Conservation (phyloP, 1,140 invertebrate species). For the Pygmarrhopalites habei region DNA sequence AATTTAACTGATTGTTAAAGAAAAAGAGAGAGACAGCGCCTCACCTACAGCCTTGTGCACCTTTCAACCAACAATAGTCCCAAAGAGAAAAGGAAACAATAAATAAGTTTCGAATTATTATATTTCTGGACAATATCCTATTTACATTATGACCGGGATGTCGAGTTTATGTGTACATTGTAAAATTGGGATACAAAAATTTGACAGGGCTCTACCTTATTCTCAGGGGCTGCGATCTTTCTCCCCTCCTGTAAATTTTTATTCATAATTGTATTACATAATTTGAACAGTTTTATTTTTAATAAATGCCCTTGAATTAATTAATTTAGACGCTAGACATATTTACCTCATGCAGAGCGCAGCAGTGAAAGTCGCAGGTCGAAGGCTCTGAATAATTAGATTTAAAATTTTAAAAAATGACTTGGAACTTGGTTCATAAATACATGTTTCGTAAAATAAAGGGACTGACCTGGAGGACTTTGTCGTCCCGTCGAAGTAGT, state of each 20-base stretch:
- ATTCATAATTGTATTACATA: neutral
- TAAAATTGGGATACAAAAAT: neutral
- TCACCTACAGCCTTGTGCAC: slow-evolving; percentile 85
- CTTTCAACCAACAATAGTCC: slow-evolving; percentile 6
- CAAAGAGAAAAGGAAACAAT: neutral
- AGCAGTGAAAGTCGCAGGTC: slow-evolving; percentile 91
- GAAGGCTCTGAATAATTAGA: slow-evolving; percentile 43
- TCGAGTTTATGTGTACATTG: neutral
- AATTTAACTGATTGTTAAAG: too few relatives aligned
- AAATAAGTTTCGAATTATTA: neutral
- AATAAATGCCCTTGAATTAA: neutral
- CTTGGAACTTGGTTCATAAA: too few relatives aligned
- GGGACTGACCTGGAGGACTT: too few relatives aligned
- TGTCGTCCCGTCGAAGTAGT: slow-evolving; percentile 5
- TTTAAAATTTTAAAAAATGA: too few relatives aligned
- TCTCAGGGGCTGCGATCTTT: neutral
- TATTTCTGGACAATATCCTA: too few relatives aligned
- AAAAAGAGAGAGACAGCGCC: too few relatives aligned
- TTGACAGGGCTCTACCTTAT: neutral
- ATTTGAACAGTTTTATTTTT: neutral
- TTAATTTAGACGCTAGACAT: neutral
- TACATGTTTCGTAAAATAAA: too few relatives aligned
- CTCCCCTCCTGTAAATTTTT: neutral
- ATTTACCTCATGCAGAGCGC: slow-evolving; percentile 72
- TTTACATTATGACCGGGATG: neutral